Evolutionary conservation across 2,113 vertebrate genomes (phyloP).

Genomic region (Carlito syrichta): DNA sequence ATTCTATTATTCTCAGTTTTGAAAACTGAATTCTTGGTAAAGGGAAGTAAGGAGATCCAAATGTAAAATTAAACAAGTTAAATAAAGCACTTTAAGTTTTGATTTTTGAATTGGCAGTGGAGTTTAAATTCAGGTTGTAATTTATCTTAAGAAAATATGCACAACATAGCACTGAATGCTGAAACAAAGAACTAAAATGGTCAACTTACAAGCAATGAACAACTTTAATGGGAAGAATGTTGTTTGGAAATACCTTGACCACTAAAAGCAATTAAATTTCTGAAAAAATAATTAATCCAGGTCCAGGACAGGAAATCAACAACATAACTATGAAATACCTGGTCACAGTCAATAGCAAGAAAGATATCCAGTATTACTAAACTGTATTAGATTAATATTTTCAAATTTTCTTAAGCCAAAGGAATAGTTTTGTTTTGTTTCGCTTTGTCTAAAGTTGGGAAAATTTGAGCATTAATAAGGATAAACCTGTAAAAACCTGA

Average conservation of each 20-base stretch:
- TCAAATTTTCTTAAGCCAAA: neutral
- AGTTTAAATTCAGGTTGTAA: neutral
- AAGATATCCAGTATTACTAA: neutral
- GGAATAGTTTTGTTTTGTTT: neutral
- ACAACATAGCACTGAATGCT: neutral
- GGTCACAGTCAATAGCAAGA: neutral
- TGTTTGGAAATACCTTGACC: neutral
- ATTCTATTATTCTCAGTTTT: neutral
- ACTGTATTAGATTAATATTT: neutral
- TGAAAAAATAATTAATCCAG: neutral
- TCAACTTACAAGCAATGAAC: neutral
- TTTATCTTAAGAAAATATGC: neutral
- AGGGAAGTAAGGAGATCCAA: neutral
- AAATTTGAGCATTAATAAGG: neutral
- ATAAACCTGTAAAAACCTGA: neutral
- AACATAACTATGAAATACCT: neutral
- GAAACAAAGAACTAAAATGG: neutral
- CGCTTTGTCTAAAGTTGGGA: neutral
- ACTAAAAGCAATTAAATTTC: neutral
- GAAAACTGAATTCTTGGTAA: neutral
- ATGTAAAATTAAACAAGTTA: neutral
- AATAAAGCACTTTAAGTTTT: neutral
- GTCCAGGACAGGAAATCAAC: neutral
- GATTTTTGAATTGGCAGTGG: neutral
- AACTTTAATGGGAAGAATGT: neutral